Conservation (phyloP, 2,797 vertebrate genomes). For the Xenopus petersii region DNA sequence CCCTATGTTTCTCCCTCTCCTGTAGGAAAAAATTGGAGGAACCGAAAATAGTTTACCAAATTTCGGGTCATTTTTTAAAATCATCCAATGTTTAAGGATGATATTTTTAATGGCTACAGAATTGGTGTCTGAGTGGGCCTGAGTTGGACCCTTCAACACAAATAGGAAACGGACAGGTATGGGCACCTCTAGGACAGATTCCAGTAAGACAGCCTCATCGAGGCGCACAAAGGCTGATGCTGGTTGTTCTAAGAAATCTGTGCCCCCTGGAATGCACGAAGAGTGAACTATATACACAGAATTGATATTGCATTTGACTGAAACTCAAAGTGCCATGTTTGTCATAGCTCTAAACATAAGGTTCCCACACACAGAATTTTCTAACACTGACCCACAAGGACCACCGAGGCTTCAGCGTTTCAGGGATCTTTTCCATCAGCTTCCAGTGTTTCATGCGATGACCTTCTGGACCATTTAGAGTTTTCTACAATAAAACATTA, state of each 20-base stretch:
- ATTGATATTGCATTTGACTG: too few species aligned
- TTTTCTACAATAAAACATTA: slow-evolving; percentile 16
- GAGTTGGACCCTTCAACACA: slow-evolving; percentile 82
- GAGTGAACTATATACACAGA: too few species aligned
- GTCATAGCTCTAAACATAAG: too few species aligned
- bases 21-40: too few species aligned
- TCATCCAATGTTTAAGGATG: too few species aligned
- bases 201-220: slow-evolving; percentile 86
- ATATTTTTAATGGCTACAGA: too few species aligned
- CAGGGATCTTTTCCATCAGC: slow-evolving; percentile 94
- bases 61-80: too few species aligned
- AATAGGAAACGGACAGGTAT: slow-evolving; percentile 94
- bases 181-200: slow-evolving; percentile 90
- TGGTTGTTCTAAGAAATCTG: slow-evolving; percentile 92
- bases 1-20: too few species aligned
- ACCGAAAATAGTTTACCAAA: too few species aligned
- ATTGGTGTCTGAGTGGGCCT: too few species aligned
- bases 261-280: slow-evolving; percentile 70
- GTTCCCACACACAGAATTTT: too few species aligned
- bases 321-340: too few species aligned
- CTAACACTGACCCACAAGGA: slow-evolving; percentile 86
- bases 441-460: slow-evolving; percentile 84
- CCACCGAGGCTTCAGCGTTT: slow-evolving; percentile 94
- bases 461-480: slow-evolving; percentile 64
- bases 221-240: slow-evolving; percentile 96